A percentile compares a stretch with the other conserved stretches of the same genome.
Evolutionary conservation across 2,797 vertebrate species (phyloP).

Genomic region (Oreochromis grahami): DNA sequence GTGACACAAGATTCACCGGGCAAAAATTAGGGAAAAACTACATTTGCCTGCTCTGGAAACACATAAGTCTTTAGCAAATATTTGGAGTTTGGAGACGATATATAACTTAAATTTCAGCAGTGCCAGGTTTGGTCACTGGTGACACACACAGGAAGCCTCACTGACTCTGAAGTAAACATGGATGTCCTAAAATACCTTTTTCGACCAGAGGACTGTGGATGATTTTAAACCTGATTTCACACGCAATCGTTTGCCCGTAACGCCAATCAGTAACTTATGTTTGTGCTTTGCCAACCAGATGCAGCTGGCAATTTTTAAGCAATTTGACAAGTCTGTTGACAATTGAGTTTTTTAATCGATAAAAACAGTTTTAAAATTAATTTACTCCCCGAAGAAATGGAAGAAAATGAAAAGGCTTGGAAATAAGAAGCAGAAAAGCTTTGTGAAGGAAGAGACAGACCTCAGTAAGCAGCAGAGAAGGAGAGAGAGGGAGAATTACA

Average conservation of each 20-base stretch:
- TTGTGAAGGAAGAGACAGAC: background rate
- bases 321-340: too few relatives aligned
- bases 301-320: background rate
- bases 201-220: background rate
- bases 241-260: background rate
- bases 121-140: background rate
- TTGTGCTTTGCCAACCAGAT: background rate
- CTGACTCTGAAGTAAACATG: background rate
- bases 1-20: conserved; percentile 25
- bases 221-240: background rate
- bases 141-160: background rate
- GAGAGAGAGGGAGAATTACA: background rate
- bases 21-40: background rate
- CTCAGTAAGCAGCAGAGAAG: background rate
- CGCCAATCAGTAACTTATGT: background rate
- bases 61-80: background rate
- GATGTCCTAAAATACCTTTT: background rate
- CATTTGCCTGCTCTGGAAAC: background rate
- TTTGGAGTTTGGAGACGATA: background rate
- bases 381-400: background rate
- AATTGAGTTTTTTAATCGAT: background rate
- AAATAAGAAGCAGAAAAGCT: background rate
- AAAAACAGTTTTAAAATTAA: background rate
- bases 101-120: background rate
- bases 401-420: background rate